Evolutionary conservation across 1,140 invertebrate genomes (phyloP).

Genomic region (Euwallacea fornicatus): DNA sequence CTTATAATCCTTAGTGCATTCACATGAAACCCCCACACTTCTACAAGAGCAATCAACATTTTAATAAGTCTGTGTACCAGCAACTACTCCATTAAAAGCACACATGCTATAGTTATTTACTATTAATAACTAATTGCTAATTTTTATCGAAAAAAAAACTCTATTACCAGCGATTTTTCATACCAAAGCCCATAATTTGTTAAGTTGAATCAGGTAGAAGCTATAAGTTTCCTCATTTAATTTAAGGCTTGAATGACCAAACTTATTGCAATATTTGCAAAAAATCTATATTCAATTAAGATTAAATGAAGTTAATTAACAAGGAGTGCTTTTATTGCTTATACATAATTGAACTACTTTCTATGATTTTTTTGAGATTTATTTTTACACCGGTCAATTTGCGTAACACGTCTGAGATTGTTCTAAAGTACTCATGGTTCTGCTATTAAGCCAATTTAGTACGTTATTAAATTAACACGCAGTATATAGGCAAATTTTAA

Average conservation of each 20-base stretch:
- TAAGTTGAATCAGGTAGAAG: background rate
- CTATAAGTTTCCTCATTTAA: conserved; percentile 33
- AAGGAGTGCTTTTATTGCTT: conserved; percentile 38
- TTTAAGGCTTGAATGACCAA: conserved; percentile 37
- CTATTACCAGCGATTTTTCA: background rate
- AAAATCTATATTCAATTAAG: conserved; percentile 36
- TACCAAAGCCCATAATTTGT: background rate
- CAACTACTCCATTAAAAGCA: too few relatives aligned
- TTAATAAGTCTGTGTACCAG: too few relatives aligned
- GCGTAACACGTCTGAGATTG: conserved; percentile 20
- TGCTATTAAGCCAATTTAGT: background rate
- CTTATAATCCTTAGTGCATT: too few relatives aligned
- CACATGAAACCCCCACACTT: too few relatives aligned
- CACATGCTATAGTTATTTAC: too few relatives aligned
- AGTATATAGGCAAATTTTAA: too few relatives aligned
- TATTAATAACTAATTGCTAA: background rate
- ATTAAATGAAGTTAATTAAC: conserved; percentile 39
- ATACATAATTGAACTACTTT: conserved; percentile 35
- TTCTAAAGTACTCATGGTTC: conserved; percentile 6
- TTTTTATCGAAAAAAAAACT: background rate
- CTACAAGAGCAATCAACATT: too few relatives aligned
- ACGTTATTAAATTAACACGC: background rate
- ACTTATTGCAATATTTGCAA: conserved; percentile 32
- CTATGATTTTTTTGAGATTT: conserved; percentile 19
- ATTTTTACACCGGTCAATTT: conserved; percentile 26